phyloP scores from a whole-genome alignment of 1,140 invertebrate genomes.

The Ceratitis capitata region DNA sequence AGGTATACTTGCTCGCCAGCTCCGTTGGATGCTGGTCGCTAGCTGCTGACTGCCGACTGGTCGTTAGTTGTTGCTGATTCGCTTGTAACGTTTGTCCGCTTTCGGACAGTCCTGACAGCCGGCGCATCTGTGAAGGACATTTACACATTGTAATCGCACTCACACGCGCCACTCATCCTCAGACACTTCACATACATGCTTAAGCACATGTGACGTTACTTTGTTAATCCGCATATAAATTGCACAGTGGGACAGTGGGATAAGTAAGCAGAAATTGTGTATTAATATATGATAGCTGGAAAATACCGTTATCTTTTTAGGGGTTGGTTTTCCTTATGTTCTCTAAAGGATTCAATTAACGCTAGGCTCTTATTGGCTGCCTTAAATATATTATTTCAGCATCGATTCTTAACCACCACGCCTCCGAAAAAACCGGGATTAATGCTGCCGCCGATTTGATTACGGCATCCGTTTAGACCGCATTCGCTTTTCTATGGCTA shows the following conservation, averaged over 20 bases:
- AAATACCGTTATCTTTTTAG: too few relatives aligned
- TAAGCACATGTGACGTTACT: background rate
- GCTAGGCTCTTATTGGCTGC: too few relatives aligned
- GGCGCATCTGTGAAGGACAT: conserved; percentile 29
- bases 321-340: too few relatives aligned
- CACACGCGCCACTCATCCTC: background rate
- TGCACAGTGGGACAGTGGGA: background rate
- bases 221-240: background rate
- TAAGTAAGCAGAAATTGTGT: too few relatives aligned
- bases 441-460: too few relatives aligned
- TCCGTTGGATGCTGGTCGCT: background rate
- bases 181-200: background rate
- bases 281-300: too few relatives aligned
- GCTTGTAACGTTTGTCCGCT: conserved; percentile 30
- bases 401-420: too few relatives aligned
- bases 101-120: conserved; percentile 16
- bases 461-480: too few relatives aligned
- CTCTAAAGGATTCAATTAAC: too few relatives aligned
- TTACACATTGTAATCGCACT: conserved; percentile 29
- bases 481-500: too few relatives aligned
- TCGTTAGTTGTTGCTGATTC: conserved; percentile 33
- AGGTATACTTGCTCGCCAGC: background rate
- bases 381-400: too few relatives aligned
- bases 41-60: conserved; percentile 8
- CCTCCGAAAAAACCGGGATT: too few relatives aligned